These are phyloP conservation scores for Drosophila biarmipes DNA, from an alignment of 1,140 invertebrate species.

Conservation along the genomic window DNA sequence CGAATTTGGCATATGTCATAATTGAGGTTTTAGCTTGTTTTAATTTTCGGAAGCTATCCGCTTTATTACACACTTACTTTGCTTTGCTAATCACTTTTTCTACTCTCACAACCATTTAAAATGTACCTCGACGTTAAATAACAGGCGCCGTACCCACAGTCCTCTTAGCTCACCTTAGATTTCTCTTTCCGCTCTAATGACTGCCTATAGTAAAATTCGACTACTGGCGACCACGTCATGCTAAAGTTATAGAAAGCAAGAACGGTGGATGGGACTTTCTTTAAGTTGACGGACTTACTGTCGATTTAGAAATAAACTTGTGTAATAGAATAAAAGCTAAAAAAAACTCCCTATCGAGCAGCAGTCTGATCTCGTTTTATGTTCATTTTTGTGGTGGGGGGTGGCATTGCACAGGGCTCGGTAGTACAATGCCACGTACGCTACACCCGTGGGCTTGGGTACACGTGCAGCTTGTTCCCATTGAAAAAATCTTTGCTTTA, in stretches of 20 bases:
- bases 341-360: constrained; percentile 66
- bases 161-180: constrained; percentile 6
- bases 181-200: constrained; percentile 63
- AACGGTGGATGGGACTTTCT: constrained; percentile 34
- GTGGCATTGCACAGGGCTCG: constrained; percentile 8
- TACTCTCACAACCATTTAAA: constrained; percentile 39
- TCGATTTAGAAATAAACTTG: constrained; percentile 79
- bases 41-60: constrained; percentile 77
- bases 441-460: constrained; percentile 11
- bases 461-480: constrained; percentile 77
- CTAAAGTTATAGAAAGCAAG: not conserved
- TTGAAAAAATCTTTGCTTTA: constrained; percentile 81
- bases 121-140: constrained; percentile 14
- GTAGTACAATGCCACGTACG: constrained; percentile 22
- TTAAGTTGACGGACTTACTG: constrained; percentile 68
- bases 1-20: constrained; percentile 58
- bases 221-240: not conserved
- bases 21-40: constrained; percentile 79
- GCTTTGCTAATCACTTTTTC: constrained; percentile 33
- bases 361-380: constrained; percentile 33
- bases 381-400: constrained; percentile 23
- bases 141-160: constrained; percentile 4
- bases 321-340: constrained; percentile 82
- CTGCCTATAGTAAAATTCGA: constrained; percentile 1
- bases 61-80: constrained; percentile 75